Evolutionary conservation across 2,888 invertebrate species (phyloP).

Genomic region (Dolichomitus sp.): DNA sequence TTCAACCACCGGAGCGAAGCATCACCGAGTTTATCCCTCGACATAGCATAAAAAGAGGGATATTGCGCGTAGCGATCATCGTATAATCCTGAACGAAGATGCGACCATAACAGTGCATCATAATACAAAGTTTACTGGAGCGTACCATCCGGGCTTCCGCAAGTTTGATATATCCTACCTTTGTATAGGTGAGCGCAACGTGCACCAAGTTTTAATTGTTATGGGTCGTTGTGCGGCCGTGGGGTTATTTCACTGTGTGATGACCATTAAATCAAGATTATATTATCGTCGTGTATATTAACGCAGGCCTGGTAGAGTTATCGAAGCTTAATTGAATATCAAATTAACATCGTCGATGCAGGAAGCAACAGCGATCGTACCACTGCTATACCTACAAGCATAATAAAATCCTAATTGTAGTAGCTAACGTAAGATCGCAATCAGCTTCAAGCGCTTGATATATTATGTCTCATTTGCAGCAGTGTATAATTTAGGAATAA

Average conservation of each 20-base stretch:
- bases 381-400: constrained; percentile 13
- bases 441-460: neutral
- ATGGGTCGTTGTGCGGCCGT: constrained; percentile 72
- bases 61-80: constrained; percentile 46
- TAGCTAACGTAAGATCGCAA: constrained; percentile 26
- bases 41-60: constrained; percentile 16
- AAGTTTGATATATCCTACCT: constrained; percentile 31
- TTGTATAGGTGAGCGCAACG: constrained; percentile 20
- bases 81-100: constrained; percentile 63
- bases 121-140: constrained; percentile 78
- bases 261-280: constrained; percentile 74
- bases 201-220: constrained; percentile 81
- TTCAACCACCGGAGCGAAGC: neutral
- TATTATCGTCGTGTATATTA: constrained; percentile 60
- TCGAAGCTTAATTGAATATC: constrained; percentile 60
- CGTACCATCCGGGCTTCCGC: constrained; percentile 56
- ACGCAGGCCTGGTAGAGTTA: constrained; percentile 45
- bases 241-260: constrained; percentile 63
- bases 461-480: neutral
- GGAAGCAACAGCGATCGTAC: neutral
- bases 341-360: constrained; percentile 43
- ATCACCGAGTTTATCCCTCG: constrained; percentile 29
- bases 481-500: neutral
- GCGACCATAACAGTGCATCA: constrained; percentile 73
- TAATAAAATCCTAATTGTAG: constrained; percentile 26